phyloP scores from a whole-genome alignment of 2,888 invertebrate species.

The Desoria tigrina region DNA sequence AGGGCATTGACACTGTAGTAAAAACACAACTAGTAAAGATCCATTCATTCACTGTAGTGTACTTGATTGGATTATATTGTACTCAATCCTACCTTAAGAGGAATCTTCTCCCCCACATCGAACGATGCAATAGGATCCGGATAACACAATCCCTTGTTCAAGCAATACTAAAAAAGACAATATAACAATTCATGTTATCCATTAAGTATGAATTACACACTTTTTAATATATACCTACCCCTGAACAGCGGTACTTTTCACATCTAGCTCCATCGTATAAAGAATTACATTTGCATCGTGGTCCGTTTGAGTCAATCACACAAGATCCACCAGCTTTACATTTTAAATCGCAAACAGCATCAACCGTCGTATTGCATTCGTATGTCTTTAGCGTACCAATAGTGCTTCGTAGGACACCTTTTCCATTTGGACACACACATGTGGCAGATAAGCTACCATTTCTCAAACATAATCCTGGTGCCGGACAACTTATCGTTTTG shows the following conservation, averaged over 20 bases:
- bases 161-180: conserved; percentile 64
- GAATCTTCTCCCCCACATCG: conserved; percentile 50
- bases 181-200: no score
- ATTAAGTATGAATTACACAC: no score
- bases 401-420: conserved; percentile 16
- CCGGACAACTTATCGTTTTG: conserved; percentile 57
- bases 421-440: conserved; percentile 52
- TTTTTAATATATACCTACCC: no score
- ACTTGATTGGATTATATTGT: no score
- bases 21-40: neutral
- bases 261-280: conserved; percentile 69
- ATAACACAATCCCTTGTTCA: conserved; percentile 62
- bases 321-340: conserved; percentile 37
- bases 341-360: conserved; percentile 33
- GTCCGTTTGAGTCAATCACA: conserved; percentile 56
- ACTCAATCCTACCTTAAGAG: conserved; percentile 55
- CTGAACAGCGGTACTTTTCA: conserved; percentile 70
- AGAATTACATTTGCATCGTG: conserved; percentile 67
- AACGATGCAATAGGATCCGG: conserved; percentile 54
- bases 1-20: conserved; percentile 63
- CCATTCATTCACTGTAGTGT: neutral
- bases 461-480: conserved; percentile 50
- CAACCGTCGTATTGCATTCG: conserved; percentile 31
- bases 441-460: conserved; percentile 44
- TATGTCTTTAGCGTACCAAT: conserved; percentile 26